Evolutionary conservation across 2,113 vertebrate genomes (phyloP).

Genomic region (Leiothrix lutea): DNA sequence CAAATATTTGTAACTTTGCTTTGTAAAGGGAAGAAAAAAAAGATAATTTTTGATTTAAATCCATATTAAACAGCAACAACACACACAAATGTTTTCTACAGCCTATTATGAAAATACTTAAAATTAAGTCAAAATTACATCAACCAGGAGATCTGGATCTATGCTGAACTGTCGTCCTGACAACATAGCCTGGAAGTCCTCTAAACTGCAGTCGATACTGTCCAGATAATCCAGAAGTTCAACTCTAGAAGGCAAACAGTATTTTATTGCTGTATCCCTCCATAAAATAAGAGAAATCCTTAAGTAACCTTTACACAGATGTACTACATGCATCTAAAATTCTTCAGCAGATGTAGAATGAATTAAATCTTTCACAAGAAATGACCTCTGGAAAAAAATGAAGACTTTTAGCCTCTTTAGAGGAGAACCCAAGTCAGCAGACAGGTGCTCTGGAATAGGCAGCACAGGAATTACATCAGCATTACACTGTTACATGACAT

Average conservation of each 20-base stretch:
- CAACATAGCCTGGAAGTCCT: slow-evolving; percentile 96
- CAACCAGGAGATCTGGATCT: slow-evolving; percentile 86
- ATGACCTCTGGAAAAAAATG: not conserved
- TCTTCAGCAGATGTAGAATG: not conserved
- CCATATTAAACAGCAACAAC: not conserved
- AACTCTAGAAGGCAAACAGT: slow-evolving; percentile 74
- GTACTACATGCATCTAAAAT: not conserved
- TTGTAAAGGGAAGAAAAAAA: not conserved
- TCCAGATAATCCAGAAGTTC: slow-evolving; percentile 97
- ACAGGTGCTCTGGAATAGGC: not conserved
- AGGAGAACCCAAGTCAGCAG: not conserved
- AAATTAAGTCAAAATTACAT: slow-evolving; percentile 70
- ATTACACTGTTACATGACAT: not conserved
- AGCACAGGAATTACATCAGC: not conserved
- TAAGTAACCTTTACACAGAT: not conserved
- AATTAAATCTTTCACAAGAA: not conserved
- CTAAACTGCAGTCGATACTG: slow-evolving; percentile 97
- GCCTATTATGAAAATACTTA: not conserved
- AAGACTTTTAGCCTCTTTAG: not conserved
- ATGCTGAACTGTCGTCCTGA: slow-evolving; percentile 91
- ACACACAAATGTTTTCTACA: not conserved
- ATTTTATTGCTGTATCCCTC: not conserved
- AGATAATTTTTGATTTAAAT: not conserved
- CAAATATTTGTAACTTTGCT: not conserved
- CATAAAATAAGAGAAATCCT: not conserved